phyloP scores from a whole-genome alignment of 64 coral and sea anemone genomes.

The Cladopsammia gracilis region DNA sequence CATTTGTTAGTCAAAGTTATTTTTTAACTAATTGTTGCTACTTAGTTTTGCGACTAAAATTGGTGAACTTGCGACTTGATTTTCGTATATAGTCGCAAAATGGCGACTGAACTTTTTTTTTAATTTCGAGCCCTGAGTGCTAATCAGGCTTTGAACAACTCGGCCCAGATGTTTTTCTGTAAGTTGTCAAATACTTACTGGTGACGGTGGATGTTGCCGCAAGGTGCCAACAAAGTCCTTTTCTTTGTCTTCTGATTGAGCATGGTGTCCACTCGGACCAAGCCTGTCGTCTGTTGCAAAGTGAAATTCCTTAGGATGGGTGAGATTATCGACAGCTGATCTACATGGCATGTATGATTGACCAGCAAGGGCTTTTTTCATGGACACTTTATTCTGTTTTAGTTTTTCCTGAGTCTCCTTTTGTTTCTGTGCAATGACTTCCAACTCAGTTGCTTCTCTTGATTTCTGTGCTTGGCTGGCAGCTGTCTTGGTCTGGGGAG shows the following conservation, averaged over 20 bases:
- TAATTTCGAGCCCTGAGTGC: no score
- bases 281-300: slow-evolving; percentile 93
- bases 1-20: no score
- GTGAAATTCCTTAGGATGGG: slow-evolving; percentile 89
- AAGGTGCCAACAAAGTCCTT: slow-evolving; percentile 86
- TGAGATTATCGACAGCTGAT: slow-evolving; percentile 79
- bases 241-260: slow-evolving; percentile 29
- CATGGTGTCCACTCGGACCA: slow-evolving; percentile 56
- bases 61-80: no score
- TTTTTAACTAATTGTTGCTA: no score
- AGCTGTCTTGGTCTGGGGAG: slow-evolving; percentile 53
- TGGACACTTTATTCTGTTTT: slow-evolving; percentile 87
- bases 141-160: no score
- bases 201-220: slow-evolving; percentile 89
- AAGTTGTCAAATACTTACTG: slow-evolving; percentile 92
- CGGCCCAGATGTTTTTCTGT: no score
- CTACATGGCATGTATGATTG: slow-evolving; percentile 76
- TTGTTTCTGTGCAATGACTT: slow-evolving; percentile 85
- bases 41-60: no score
- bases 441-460: slow-evolving; percentile 85
- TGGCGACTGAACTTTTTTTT: no score
- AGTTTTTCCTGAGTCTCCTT: slow-evolving; percentile 78
- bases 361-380: slow-evolving; percentile 91
- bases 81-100: no score
- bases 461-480: slow-evolving; percentile 54